Evolutionary conservation across 2,797 vertebrate species (phyloP).

Genomic region (Coluber constrictor): DNA sequence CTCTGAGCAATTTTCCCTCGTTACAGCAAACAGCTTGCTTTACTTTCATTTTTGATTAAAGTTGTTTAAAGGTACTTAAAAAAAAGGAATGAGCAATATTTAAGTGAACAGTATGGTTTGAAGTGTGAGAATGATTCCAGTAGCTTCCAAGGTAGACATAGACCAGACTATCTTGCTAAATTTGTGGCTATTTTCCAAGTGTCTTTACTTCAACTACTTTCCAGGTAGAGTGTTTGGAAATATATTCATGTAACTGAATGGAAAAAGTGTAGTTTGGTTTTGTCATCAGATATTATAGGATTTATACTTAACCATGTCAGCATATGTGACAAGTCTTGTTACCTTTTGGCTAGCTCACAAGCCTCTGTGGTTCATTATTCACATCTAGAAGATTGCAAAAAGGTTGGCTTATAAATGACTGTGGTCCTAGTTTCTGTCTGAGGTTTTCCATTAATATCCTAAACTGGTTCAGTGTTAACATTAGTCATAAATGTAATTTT

Average conservation of each 20-base stretch:
- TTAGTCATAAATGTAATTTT: background rate
- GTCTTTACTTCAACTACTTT: background rate
- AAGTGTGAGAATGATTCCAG: background rate
- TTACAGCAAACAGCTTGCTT: no score
- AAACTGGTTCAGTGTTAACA: background rate
- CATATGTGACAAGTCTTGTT: conserved; percentile 10
- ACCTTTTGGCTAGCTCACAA: background rate
- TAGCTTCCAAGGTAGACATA: background rate
- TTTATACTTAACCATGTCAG: conserved; percentile 22
- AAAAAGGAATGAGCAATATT: background rate
- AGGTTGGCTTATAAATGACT: conserved; percentile 11
- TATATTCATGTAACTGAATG: conserved; percentile 3
- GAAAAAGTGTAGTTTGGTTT: conserved; percentile 19
- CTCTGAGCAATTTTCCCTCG: no score
- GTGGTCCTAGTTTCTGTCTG: conserved; percentile 19
- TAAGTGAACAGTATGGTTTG: background rate
- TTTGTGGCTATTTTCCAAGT: background rate
- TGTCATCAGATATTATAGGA: conserved; percentile 19
- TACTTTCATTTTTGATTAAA: background rate
- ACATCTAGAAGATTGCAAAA: background rate
- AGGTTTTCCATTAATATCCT: conserved; percentile 22
- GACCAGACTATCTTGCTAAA: background rate
- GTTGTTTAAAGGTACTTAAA: background rate
- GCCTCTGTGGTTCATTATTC: background rate
- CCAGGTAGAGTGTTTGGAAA: conserved; percentile 13